phyloP scores from a whole-genome alignment of 2,888 invertebrate genomes.

The Blastobasis adustella region DNA sequence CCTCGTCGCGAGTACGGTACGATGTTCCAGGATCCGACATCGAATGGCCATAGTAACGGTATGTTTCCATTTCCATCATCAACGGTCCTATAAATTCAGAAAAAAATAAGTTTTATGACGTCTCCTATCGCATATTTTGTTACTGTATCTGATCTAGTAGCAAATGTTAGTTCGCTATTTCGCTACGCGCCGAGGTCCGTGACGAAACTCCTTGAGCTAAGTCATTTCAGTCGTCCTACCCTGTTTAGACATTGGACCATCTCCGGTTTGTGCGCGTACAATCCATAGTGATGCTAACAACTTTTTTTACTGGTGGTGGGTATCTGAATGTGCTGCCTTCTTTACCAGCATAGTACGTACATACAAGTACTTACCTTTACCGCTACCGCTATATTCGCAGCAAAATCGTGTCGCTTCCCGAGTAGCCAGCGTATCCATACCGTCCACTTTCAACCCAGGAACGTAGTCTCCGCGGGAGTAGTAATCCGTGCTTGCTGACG shows the following conservation, averaged over 20 bases:
- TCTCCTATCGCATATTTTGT: too few species aligned
- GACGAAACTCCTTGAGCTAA: too few species aligned
- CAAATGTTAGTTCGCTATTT: too few species aligned
- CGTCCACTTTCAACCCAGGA: constrained; percentile 98
- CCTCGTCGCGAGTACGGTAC: constrained; percentile 94
- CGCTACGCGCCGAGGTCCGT: too few species aligned
- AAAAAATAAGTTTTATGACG: background rate
- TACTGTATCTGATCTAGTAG: too few species aligned
- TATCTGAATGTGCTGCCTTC: too few species aligned
- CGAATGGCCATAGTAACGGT: constrained; percentile 97
- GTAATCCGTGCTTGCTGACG: constrained; percentile 91
- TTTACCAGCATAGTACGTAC: too few species aligned
- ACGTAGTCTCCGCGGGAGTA: constrained; percentile 96
- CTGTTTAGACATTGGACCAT: too few species aligned
- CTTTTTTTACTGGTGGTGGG: too few species aligned
- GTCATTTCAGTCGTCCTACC: too few species aligned
- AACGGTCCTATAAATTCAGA: constrained; percentile 80
- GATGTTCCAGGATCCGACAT: constrained; percentile 99
- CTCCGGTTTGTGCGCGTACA: too few species aligned
- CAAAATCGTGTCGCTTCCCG: constrained; percentile 90
- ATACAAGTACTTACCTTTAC: constrained; percentile 75
- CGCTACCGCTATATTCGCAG: constrained; percentile 85
- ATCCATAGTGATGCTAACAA: too few species aligned
- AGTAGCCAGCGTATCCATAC: constrained; percentile 97
- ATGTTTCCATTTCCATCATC: constrained; percentile 95